A percentile compares a stretch with the other conserved stretches of the same genome.
Conservation (phyloP, 2,113 vertebrate genomes). For the Cochlearius cochlearius region DNA sequence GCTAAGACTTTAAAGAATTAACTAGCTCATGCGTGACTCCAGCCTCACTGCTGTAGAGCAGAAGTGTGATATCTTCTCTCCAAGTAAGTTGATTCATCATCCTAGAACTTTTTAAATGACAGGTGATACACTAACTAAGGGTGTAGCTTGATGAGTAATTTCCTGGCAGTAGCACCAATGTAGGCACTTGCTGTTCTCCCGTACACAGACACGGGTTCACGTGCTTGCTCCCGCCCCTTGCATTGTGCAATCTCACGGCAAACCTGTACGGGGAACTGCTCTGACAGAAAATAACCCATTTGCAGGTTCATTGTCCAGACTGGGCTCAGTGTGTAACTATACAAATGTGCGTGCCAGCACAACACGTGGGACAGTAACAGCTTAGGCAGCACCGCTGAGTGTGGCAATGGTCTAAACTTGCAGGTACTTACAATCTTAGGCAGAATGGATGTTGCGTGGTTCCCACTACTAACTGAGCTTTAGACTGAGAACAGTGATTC, state of each 20-base stretch:
- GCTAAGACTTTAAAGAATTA: neutral
- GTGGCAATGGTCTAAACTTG: neutral
- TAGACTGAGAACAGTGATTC: neutral
- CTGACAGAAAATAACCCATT: neutral
- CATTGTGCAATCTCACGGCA: neutral
- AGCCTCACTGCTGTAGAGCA: neutral
- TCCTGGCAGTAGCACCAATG: neutral
- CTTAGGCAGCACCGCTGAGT: neutral
- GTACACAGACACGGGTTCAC: neutral
- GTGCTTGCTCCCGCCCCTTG: conserved; percentile 8
- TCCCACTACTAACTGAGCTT: neutral
- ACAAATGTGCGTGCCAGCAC: neutral
- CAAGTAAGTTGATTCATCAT: neutral
- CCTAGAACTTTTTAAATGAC: conserved; percentile 3
- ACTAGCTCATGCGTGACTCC: neutral
- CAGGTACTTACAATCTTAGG: neutral
- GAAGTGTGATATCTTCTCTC: neutral
- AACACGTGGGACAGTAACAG: neutral
- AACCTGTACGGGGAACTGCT: neutral
- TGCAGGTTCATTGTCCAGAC: neutral
- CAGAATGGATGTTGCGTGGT: neutral
- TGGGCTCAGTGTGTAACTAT: neutral
- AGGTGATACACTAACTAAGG: conserved; percentile 32
- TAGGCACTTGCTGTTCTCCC: neutral
- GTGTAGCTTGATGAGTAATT: conserved; percentile 29